Conservation (phyloP, 2,113 vertebrate species). For the Lasiurus borealis region DNA sequence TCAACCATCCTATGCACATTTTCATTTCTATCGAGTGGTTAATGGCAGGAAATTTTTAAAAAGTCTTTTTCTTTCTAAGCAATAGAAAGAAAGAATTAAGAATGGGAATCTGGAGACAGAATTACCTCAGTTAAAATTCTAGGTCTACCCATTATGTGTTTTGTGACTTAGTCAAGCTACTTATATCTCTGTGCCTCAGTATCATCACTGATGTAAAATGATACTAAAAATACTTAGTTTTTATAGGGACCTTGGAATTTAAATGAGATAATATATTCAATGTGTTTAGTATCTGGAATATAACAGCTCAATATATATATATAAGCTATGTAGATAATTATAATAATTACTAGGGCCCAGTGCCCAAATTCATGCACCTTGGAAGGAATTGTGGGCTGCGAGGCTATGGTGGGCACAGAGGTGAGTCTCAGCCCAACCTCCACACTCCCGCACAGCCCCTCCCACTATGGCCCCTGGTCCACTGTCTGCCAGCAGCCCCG, state of each 20-base stretch:
- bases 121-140: neutral
- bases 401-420: too few species aligned
- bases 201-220: neutral
- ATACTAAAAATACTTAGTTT: neutral
- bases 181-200: neutral
- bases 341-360: neutral
- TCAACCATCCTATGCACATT: neutral
- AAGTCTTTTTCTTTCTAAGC: slow-evolving; percentile 32
- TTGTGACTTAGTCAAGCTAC: neutral
- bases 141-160: neutral
- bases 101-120: neutral
- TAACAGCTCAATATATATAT: neutral
- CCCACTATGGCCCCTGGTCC: fast-evolving
- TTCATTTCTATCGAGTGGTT: slow-evolving; percentile 24
- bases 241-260: neutral
- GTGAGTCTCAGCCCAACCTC: too few species aligned
- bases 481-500: too few species aligned
- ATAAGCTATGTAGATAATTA: neutral
- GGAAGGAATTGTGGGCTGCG: too few species aligned
- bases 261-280: neutral
- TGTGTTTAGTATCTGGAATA: neutral
- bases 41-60: neutral
- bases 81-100: neutral
- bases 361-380: too few species aligned
- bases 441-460: too few species aligned